These are phyloP conservation scores for Autographa gamma DNA, from an alignment of 2,888 invertebrate species.

Conservation along the genomic window DNA sequence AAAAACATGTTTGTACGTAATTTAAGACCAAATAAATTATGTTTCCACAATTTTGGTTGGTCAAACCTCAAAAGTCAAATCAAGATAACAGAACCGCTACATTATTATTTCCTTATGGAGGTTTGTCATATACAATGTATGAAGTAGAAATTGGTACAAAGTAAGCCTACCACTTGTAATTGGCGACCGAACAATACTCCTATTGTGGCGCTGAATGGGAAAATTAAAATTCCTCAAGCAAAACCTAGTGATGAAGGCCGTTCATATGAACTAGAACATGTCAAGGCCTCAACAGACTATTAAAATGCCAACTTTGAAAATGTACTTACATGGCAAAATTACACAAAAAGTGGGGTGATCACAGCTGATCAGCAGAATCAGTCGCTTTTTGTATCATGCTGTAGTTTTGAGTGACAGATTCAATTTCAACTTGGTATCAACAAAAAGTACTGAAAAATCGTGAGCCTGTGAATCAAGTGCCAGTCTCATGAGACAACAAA, in stretches of 20 bases:
- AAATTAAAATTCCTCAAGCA: constrained; percentile 63
- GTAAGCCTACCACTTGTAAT: constrained; percentile 17
- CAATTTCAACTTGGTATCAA: not conserved
- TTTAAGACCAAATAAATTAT: constrained; percentile 11
- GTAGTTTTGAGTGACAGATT: not conserved
- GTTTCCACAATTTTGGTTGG: not conserved
- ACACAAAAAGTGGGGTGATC: not conserved
- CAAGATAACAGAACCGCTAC: constrained; percentile 18
- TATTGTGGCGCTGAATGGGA: constrained; percentile 55
- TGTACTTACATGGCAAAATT: not conserved
- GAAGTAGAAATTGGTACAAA: constrained; percentile 39
- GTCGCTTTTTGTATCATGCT: not conserved
- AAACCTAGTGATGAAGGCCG: constrained; percentile 54
- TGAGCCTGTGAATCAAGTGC: not conserved
- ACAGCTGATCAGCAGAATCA: not conserved
- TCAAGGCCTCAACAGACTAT: constrained; percentile 50
- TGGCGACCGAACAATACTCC: constrained; percentile 51
- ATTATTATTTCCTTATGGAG: constrained; percentile 2
- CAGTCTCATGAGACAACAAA: not conserved
- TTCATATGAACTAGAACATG: constrained; percentile 61
- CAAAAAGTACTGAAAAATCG: not conserved
- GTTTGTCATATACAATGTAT: constrained; percentile 14
- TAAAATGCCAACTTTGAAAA: constrained; percentile 1
- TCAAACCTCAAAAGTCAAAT: not conserved
- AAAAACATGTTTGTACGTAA: constrained; percentile 16